Base-by-base conservation (phyloP, 2,113 vertebrate species). In the Perca schrenkii region DNA sequence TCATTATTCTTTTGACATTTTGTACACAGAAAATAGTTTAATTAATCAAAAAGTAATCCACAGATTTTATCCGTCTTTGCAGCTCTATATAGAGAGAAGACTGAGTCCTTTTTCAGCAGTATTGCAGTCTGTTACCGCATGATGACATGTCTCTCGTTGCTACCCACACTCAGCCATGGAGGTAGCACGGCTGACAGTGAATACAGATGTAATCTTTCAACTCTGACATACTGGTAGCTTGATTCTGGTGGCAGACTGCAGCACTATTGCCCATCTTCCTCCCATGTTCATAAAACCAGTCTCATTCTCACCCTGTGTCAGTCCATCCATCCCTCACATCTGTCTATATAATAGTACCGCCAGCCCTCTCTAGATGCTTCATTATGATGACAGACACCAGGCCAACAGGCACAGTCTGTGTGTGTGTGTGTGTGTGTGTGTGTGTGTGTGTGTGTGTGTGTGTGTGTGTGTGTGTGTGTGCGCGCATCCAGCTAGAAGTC, bases 301-400 rank as follows among this genome's bases (percentile, higher is more conserved):
- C 78, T 87, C 61, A 19, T 79, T 74, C 74, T 72, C 61, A 53
- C 40, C 78, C 62, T 0, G 4, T 74, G 69, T 82, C 79, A 66
- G 49, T 66, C 73, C 53, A 34, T 71, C 75, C 66, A 46, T 87
- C 69, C 75, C 79, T 82, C 81, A 81, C 76, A 77, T 88, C 69
- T 79, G 79, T 85, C 84, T 43, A 58, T 86, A 74, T 86, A 72
- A 68, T 75, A 61, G 67, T 40, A 71, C 58, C 28, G 4, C 43
- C 22, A 74, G n/a, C 47, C 58, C 40, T 91, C 87, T 88, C 82
- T 57, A 46, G 86, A 79, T 84, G 83, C 71, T 86, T 86, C 76
- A 86, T 92, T 88, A 88, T 74, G 76, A 68, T 86, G 82, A 89
- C 88, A 80, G 87, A 83, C 88, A 78, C 17, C 82, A 56, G 74